phyloP scores from a whole-genome alignment of 2,888 invertebrate species.

The Epsilonema sp. region DNA sequence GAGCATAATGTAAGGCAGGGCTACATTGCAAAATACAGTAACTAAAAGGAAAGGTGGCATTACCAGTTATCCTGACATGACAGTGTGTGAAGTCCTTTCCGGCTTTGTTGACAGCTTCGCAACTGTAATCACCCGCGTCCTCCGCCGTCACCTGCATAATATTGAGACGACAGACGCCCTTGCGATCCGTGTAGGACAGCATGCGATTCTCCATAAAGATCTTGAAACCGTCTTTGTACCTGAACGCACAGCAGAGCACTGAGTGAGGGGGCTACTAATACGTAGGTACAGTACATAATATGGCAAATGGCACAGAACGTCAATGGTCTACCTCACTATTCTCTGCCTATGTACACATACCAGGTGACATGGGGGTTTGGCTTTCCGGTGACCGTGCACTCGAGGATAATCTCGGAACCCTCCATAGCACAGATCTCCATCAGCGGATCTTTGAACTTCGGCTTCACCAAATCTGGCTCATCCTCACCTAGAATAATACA shows the following conservation, averaged over 20 bases:
- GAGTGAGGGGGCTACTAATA: no score
- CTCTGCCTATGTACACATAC: no score
- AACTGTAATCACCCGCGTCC: slow-evolving; percentile 24
- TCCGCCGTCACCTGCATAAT: slow-evolving; percentile 18
- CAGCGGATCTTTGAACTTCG: slow-evolving; percentile 20
- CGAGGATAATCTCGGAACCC: slow-evolving; percentile 16
- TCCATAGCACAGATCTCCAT: slow-evolving; percentile 18
- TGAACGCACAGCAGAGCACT: no score
- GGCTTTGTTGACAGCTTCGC: slow-evolving; percentile 20
- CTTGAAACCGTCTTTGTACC: slow-evolving; percentile 25
- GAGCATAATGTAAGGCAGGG: no score
- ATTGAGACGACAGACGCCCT: slow-evolving; percentile 20
- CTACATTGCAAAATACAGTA: not conserved
- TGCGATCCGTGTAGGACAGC: slow-evolving; percentile 23
- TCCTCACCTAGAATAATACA: slow-evolving; percentile 11
- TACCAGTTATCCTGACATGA: slow-evolving; percentile 17
- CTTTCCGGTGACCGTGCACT: slow-evolving; percentile 8
- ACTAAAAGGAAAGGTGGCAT: not conserved
- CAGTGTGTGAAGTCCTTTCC: slow-evolving; percentile 26
- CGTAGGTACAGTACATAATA: no score
- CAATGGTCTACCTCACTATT: no score
- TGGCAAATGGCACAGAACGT: no score
- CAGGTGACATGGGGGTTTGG: slow-evolving; percentile 15
- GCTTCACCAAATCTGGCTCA: slow-evolving; percentile 15
- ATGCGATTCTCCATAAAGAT: slow-evolving; percentile 22